Base-by-base conservation (phyloP, 2,797 vertebrate species). In the Oophaga sylvatica region DNA sequence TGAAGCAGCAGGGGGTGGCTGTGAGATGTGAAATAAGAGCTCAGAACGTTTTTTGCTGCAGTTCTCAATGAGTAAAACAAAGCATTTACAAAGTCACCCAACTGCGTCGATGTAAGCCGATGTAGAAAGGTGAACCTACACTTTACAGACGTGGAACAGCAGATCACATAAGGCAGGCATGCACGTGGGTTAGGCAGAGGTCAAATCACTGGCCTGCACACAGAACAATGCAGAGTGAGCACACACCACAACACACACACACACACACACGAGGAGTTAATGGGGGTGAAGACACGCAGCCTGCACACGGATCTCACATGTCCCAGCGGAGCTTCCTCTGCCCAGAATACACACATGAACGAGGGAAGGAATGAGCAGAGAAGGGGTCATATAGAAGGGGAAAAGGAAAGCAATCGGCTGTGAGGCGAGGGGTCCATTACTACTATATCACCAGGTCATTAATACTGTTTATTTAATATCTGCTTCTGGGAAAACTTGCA, bases 261-360 rank as follows among this genome's bases (percentile, higher is more conserved):
- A n/a, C n/a, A n/a, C 57, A 26, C 48, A 53, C 76, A 31, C 63
- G 75, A 81, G 35, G 22, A 2, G 78, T 79, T 59, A 81, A 35
- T 68, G 20, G 26, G 41, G 0, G 65, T 80, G 57, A 45, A 53
- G 78, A 84, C 79, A 73, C 59, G 35, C 79, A 85, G 56, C 26
- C 20, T 45, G 20, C 31, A 84, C 71, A 77, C 87, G 8, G 48
- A 41, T 86, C 97, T 99, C 97, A 99, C 98, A 99, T 97, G 98
- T 99, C 97, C 98, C 98, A 99, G 95, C 98, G 98, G 90, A 99
- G 98, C 95, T 99, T 99, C 97, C 98, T 99, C 98, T 99, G 96
- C 92, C 92, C 83, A 85, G 83, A 76, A 71, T 90, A 91, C 92
- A 90, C 92, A 91, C 89, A 87, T 88, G 90, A 90, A 91, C 92